Evolutionary conservation across 1,140 invertebrate genomes (phyloP), one percentile per base, ranked within the genome.

Genomic region (Phymastichus coffea): DNA sequence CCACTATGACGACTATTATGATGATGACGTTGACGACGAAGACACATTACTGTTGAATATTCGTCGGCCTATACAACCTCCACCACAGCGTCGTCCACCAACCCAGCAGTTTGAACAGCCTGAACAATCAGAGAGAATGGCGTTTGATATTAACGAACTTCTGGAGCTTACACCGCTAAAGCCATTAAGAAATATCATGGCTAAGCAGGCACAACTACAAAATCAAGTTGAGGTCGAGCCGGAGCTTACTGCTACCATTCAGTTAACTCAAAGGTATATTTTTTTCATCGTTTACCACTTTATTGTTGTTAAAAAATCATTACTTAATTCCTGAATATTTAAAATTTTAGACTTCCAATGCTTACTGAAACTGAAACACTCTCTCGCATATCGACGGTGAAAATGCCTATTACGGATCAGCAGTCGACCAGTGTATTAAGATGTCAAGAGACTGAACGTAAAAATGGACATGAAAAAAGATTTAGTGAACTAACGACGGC

Each of bases 101-200:
- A n/a, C n/a, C n/a, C n/a, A n/a, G n/a, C n/a, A n/a, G n/a, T n/a
- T n/a, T n/a, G 51, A 66, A 56, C 19, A 19, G 2, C 14, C 22
- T 3, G 52, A 61, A 14, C 30, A 54, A 3, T 43, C 52, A 0
- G 52, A 61, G 19, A 35, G 40, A 20, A 17, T 64, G 30, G 37
- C 66, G 22, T 74, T 70, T 7, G 63, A 74, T 37, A 56, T 75
- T 10, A 66, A 68, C 19, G 72, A 75, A 3, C 49, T 75, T 2
- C 57, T 64, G 1, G 38, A 62, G 19, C 14, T 62, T 14, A 52
- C 60, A 10, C 60, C 60, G 2, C 33, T 57, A 2, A 62, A 62
- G 30, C 47, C 59, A 12, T 28, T 61, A 4, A n/a, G 55, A 1
- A 51, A 33, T 8, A 61, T 56, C 6, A 55, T 54, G 3, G 51